A percentile compares a stretch with the other conserved stretches of the same genome.
Evolutionary conservation across 2,888 invertebrate species (phyloP).

Genomic region (Oscheius sp.): DNA sequence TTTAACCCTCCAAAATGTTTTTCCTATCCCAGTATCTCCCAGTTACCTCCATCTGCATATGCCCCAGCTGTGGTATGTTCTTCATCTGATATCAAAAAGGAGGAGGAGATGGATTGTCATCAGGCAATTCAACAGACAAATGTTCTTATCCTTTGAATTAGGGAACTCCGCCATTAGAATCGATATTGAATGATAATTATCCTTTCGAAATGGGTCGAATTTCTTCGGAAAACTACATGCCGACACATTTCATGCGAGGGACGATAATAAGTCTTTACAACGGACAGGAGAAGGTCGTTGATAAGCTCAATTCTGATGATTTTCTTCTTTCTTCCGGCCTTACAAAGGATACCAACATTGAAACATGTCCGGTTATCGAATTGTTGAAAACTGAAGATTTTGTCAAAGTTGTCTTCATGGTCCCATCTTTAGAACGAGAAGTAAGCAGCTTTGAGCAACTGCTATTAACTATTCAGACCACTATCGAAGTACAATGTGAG

Average conservation of each 20-base stretch:
- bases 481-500: conserved; percentile 41
- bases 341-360: conserved; percentile 35
- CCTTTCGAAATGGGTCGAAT: conserved; percentile 44
- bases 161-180: too few species aligned
- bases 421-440: conserved; percentile 3
- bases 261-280: conserved; percentile 33
- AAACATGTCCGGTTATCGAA: conserved; percentile 31
- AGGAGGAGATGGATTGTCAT: too few species aligned
- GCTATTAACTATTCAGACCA: conserved; percentile 19
- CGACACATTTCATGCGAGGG: conserved; percentile 49
- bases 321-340: conserved; percentile 37
- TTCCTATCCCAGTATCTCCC: neutral
- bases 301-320: conserved; percentile 47
- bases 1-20: neutral
- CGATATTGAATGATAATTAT: neutral
- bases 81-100: too few species aligned
- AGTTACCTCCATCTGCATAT: too few species aligned
- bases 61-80: too few species aligned
- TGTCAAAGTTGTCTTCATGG: neutral
- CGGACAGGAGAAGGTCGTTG: conserved; percentile 39
- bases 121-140: too few species aligned
- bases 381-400: neutral
- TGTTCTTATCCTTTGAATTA: too few species aligned
- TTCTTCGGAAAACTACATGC: conserved; percentile 36
- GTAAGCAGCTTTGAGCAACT: neutral